A percentile compares a stretch with the other conserved stretches of the same genome.
phyloP scores from a whole-genome alignment of 2,888 invertebrate species.

The Cacoxenus indagator region DNA sequence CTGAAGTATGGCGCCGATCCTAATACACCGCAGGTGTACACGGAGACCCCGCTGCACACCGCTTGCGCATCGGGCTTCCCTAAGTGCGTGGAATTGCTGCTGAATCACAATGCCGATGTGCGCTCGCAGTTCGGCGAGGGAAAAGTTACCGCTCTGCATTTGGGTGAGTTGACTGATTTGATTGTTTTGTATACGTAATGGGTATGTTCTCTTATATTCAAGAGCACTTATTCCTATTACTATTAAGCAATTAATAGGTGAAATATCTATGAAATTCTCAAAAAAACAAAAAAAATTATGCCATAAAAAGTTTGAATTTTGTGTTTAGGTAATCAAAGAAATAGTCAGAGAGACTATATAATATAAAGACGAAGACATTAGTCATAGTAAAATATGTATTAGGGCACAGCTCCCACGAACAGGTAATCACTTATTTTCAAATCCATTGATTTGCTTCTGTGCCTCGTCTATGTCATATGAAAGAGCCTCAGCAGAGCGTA shows the following conservation, averaged over 20 bases:
- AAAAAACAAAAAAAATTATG: background rate
- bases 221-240: background rate
- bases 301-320: too few relatives aligned
- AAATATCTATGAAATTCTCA: too few relatives aligned
- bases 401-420: too few relatives aligned
- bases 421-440: too few relatives aligned
- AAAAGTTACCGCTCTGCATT: conserved; percentile 85
- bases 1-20: conserved; percentile 84
- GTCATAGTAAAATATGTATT: too few relatives aligned
- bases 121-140: conserved; percentile 80
- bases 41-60: conserved; percentile 87
- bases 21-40: conserved; percentile 86
- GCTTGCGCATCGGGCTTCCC: conserved; percentile 82
- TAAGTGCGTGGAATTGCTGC: conserved; percentile 79
- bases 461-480: too few relatives aligned
- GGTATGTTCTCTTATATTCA: background rate
- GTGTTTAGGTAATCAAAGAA: too few relatives aligned
- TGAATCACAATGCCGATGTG: conserved; percentile 85
- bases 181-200: background rate
- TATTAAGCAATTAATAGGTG: background rate
- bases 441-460: too few relatives aligned
- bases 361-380: too few relatives aligned
- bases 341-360: too few relatives aligned
- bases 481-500: too few relatives aligned
- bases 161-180: conserved; percentile 71